Conservation (phyloP, 2,113 vertebrate species). For the Onychostoma macrolepis region DNA sequence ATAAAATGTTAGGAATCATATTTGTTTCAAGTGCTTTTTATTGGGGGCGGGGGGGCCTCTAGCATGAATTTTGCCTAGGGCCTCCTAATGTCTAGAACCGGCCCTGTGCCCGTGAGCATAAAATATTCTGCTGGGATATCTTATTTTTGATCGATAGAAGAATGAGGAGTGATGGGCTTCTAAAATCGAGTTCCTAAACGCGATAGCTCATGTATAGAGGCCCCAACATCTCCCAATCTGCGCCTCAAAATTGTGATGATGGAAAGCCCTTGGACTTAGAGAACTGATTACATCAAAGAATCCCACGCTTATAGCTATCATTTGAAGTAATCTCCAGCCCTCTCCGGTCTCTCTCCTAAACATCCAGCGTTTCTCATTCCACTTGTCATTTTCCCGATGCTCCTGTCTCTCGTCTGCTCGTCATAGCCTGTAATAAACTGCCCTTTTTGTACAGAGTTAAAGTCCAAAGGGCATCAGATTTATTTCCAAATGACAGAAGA, state of each 20-base stretch:
- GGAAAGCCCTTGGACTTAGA: conserved; percentile 71
- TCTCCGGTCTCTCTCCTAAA: conserved; percentile 74
- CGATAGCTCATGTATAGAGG: conserved; percentile 61
- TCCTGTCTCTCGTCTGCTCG: conserved; percentile 76
- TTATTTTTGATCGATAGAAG: conserved; percentile 70
- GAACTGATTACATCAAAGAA: conserved; percentile 68
- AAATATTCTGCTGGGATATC: conserved; percentile 67
- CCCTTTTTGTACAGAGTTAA: conserved; percentile 67
- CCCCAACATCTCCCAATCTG: conserved; percentile 71
- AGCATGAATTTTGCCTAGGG: too few species aligned
- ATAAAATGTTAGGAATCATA: too few species aligned
- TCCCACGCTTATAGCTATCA: conserved; percentile 74
- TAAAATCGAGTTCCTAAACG: conserved; percentile 68
- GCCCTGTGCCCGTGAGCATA: conserved; percentile 62
- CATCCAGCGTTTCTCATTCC: conserved; percentile 69
- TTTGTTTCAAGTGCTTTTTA: too few species aligned
- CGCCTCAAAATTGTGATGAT: conserved; percentile 70
- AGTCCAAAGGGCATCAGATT: conserved; percentile 80
- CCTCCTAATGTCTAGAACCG: too few species aligned
- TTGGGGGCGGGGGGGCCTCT: too few species aligned
- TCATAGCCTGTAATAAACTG: conserved; percentile 83
- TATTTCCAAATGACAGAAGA: conserved; percentile 74
- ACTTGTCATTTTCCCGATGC: conserved; percentile 71
- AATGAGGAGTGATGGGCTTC: conserved; percentile 63
- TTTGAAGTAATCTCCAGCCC: conserved; percentile 73